Percentiles rank a stretch among this genome's conserved stretches.
Evolutionary conservation across 1,140 invertebrate genomes (phyloP).

Genomic region (Saxidomus purpurata): DNA sequence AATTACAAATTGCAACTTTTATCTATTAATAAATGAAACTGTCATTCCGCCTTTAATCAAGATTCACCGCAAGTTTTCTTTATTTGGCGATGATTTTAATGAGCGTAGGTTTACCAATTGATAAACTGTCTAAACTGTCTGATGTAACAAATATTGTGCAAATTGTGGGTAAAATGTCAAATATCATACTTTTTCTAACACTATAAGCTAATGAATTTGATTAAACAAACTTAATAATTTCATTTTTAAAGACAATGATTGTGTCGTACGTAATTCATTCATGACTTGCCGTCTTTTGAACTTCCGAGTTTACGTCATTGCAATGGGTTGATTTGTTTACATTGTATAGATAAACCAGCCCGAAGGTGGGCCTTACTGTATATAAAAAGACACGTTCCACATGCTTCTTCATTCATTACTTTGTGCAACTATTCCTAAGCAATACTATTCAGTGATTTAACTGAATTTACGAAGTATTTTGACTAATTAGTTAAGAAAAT

Average conservation of each 20-base stretch:
- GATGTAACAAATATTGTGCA: background rate
- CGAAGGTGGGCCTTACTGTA: background rate
- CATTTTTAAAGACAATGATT: too few relatives aligned
- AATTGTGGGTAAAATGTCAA: background rate
- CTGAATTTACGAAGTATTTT: background rate
- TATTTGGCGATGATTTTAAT: background rate
- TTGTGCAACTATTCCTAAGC: background rate
- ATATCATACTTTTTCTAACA: background rate
- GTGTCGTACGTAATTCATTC: background rate
- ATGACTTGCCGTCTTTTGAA: background rate
- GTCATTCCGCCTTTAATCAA: background rate
- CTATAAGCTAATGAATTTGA: background rate
- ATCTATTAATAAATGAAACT: background rate
- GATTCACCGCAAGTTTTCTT: background rate
- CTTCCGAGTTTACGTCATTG: constrained; percentile 27
- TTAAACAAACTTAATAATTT: background rate
- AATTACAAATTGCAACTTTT: too few relatives aligned
- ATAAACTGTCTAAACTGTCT: background rate
- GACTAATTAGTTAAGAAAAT: background rate
- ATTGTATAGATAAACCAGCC: constrained; percentile 23
- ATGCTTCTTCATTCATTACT: background rate
- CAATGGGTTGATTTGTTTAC: constrained; percentile 12
- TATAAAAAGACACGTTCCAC: background rate
- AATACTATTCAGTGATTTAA: background rate
- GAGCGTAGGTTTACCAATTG: background rate